Percentiles rank a stretch among this genome's conserved stretches.
These are phyloP conservation scores for Excalfactoria chinensis DNA, from an alignment of 2,113 vertebrate species.

Conservation along the genomic window DNA sequence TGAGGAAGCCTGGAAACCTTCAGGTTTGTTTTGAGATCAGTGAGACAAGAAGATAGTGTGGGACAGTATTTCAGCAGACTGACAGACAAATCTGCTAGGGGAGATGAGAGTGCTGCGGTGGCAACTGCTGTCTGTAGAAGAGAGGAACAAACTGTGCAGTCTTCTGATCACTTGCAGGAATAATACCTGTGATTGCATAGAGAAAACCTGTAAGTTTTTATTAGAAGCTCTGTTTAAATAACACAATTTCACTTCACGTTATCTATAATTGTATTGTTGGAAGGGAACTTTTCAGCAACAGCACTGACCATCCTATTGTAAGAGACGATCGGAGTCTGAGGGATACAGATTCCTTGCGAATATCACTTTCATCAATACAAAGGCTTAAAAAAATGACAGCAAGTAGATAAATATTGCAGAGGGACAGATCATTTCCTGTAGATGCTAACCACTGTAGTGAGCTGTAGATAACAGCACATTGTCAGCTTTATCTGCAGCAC, in stretches of 20 bases:
- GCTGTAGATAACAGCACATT: rapidly evolving
- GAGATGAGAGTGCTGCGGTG: not conserved
- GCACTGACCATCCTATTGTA: not conserved
- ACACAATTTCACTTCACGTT: not conserved
- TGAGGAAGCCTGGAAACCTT: not conserved
- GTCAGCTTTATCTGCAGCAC: not conserved
- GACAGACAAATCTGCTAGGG: not conserved
- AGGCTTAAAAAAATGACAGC: not conserved
- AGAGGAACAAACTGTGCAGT: not conserved
- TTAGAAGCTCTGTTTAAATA: not conserved
- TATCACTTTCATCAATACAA: not conserved
- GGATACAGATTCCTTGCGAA: not conserved
- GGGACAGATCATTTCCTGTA: not conserved
- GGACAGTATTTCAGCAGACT: not conserved
- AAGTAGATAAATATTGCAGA: not conserved
- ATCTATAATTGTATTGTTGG: not conserved
- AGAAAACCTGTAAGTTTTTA: not conserved
- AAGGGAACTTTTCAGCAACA: not conserved
- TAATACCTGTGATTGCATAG: not conserved
- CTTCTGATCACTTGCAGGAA: not conserved
- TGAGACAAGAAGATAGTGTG: not conserved
- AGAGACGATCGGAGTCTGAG: not conserved
- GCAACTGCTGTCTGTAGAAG: not conserved
- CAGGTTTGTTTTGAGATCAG: not conserved
- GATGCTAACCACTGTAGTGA: not conserved